Evolutionary conservation across 2,888 invertebrate genomes (phyloP).

Genomic region (Galeruca laticollis): DNA sequence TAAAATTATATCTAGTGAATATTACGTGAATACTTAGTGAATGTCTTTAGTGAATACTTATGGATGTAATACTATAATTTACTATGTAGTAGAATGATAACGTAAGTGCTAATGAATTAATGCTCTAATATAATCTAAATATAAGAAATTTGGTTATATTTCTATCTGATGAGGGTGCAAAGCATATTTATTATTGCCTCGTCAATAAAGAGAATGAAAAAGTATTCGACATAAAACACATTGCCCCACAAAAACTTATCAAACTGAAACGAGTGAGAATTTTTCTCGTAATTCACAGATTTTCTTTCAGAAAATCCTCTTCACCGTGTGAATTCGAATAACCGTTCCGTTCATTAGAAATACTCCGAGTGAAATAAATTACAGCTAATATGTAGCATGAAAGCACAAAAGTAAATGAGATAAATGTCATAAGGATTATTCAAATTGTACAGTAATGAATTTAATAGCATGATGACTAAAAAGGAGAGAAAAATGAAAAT

Average conservation of each 20-base stretch:
- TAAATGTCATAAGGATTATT: not conserved
- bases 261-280: not conserved
- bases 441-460: not conserved
- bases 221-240: not conserved
- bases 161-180: no score
- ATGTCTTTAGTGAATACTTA: no score
- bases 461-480: not conserved
- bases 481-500: not conserved
- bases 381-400: not conserved
- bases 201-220: no score
- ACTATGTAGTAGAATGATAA: no score
- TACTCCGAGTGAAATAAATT: not conserved
- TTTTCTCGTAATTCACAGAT: not conserved
- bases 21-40: no score
- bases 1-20: no score
- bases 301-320: not conserved
- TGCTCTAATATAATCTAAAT: no score
- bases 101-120: no score
- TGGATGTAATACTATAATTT: no score
- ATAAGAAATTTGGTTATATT: no score
- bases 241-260: not conserved
- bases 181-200: no score
- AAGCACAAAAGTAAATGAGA: not conserved
- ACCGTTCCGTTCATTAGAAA: not conserved
- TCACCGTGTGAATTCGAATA: not conserved